A percentile compares a stretch with the other conserved stretches of the same genome.
These are phyloP conservation scores for Drosophila triauraria DNA, from an alignment of 1,140 invertebrate genomes.

Conservation along the genomic window DNA sequence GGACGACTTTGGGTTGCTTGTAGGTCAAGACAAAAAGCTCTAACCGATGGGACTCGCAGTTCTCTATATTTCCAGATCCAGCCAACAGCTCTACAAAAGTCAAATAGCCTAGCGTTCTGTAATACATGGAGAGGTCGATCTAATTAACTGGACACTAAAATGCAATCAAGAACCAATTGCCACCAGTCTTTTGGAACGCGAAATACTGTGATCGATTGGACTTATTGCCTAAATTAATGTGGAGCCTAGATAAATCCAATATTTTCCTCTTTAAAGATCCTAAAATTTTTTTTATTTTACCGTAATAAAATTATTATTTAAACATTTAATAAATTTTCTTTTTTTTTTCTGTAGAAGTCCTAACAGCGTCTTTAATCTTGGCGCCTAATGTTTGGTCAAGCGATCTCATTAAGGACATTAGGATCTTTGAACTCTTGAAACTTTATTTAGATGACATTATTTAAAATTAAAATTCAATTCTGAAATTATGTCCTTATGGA, in stretches of 20 bases:
- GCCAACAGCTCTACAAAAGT: slow-evolving; percentile 1
- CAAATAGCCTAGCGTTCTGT: neutral
- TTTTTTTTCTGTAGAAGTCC: too few species aligned
- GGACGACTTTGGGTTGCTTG: slow-evolving; percentile 45
- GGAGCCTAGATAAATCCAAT: neutral
- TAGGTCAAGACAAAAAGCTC: slow-evolving; percentile 41
- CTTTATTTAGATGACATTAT: too few species aligned
- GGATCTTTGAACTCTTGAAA: too few species aligned
- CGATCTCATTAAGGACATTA: too few species aligned
- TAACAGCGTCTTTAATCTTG: too few species aligned
- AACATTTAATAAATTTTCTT: too few species aligned
- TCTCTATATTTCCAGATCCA: slow-evolving; percentile 32
- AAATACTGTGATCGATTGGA: neutral
- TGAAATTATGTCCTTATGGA: too few species aligned
- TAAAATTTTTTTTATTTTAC: neutral
- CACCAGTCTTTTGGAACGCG: too few species aligned
- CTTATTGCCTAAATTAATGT: neutral
- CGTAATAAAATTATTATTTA: neutral
- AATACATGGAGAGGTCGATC: neutral
- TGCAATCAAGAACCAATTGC: neutral
- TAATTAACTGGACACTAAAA: neutral
- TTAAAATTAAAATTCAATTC: too few species aligned
- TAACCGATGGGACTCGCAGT: slow-evolving; percentile 25
- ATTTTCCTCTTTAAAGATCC: neutral
- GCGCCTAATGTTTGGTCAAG: too few species aligned